These are phyloP conservation scores for Micronycteris hirsuta DNA, from an alignment of 2,113 vertebrate species.

Conservation along the genomic window DNA sequence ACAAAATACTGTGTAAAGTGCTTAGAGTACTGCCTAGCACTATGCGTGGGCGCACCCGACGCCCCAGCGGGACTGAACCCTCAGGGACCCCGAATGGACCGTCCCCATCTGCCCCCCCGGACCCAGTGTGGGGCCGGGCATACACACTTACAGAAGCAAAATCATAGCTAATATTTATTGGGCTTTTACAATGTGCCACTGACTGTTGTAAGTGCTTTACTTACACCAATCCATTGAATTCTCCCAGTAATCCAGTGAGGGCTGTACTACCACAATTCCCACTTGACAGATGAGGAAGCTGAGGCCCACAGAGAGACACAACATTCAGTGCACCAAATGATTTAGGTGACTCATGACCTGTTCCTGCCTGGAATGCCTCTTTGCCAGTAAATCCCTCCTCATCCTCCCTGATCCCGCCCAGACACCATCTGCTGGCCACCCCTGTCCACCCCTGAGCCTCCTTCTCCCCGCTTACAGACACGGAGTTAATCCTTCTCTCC, in stretches of 20 bases:
- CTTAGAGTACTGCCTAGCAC: rapidly evolving
- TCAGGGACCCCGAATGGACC: background rate
- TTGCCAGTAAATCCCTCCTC: background rate
- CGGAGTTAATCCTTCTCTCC: background rate
- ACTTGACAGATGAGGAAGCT: background rate
- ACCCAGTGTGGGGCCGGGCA: background rate
- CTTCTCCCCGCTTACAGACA: rapidly evolving
- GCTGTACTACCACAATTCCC: background rate
- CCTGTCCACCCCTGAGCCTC: background rate
- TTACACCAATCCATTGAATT: background rate
- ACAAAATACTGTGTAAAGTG: background rate
- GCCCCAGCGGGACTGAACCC: background rate
- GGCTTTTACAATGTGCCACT: background rate
- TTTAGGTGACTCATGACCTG: background rate
- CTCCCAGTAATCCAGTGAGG: background rate
- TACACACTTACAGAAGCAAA: background rate
- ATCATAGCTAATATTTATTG: background rate
- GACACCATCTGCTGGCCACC: background rate
- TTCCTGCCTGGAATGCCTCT: background rate
- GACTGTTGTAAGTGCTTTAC: background rate
- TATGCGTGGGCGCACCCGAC: rapidly evolving
- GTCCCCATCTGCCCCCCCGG: background rate
- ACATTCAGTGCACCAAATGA: background rate
- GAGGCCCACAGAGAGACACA: background rate
- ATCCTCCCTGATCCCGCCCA: background rate